Evolutionary conservation across 2,113 vertebrate species (phyloP).

Genomic region (Centrocercus urophasianus): DNA sequence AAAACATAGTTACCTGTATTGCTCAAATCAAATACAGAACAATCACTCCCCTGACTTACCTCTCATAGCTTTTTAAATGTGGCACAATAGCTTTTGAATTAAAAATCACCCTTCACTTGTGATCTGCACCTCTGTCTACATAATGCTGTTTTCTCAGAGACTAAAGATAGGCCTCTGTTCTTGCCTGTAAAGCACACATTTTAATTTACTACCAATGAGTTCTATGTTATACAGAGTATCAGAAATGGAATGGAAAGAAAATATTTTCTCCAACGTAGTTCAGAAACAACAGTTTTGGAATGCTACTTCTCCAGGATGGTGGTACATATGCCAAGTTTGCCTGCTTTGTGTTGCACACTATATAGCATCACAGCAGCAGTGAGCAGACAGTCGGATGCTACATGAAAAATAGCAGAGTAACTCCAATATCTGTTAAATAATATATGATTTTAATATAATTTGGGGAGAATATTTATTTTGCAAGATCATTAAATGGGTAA

Average conservation of each 20-base stretch:
- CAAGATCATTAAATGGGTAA: background rate
- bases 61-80: background rate
- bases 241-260: too few species aligned
- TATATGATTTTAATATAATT: background rate
- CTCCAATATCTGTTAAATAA: conserved; percentile 1
- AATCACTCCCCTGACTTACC: conserved; percentile 10
- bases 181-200: background rate
- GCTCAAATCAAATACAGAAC: background rate
- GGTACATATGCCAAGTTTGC: background rate
- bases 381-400: background rate
- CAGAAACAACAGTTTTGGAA: too few species aligned
- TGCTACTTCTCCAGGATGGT: background rate
- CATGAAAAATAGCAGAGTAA: background rate
- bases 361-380: background rate
- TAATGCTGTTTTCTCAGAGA: background rate
- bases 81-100: background rate
- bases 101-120: background rate
- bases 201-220: background rate
- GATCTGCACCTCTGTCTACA: background rate
- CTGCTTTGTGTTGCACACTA: background rate
- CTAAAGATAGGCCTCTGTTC: background rate
- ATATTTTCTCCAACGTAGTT: too few species aligned
- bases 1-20: background rate
- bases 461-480: background rate
- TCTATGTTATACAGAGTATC: background rate